phyloP scores from a whole-genome alignment of 1,140 invertebrate genomes.

The Drosophila elegans region DNA sequence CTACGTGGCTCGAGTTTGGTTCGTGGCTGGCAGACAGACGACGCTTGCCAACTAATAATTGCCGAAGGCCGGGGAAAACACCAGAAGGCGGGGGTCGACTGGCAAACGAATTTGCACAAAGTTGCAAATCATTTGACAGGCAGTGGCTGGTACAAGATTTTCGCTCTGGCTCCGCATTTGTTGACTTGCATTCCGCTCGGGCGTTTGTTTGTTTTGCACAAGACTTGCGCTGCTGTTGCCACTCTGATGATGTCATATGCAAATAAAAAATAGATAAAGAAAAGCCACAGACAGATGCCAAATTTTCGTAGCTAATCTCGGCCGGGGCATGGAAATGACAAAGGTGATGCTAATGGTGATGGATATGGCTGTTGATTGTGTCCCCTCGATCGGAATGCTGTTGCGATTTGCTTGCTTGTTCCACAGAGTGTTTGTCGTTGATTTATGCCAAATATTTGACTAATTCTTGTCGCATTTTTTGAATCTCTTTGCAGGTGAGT shows the following conservation, averaged over 20 bases:
- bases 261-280: slow-evolving; percentile 44
- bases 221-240: slow-evolving; percentile 53
- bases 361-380: slow-evolving; percentile 39
- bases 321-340: slow-evolving; percentile 57
- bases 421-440: slow-evolving; percentile 17
- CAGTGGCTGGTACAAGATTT: slow-evolving; percentile 47
- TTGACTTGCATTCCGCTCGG: slow-evolving; percentile 52
- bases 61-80: slow-evolving; percentile 28
- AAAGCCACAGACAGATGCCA: slow-evolving; percentile 34
- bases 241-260: slow-evolving; percentile 75
- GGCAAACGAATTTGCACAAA: slow-evolving; percentile 76
- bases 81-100: slow-evolving; percentile 8
- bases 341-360: slow-evolving; percentile 60
- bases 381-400: slow-evolving; percentile 31
- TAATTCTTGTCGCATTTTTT: slow-evolving; percentile 32
- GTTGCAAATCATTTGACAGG: slow-evolving; percentile 79
- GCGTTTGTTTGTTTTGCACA: slow-evolving; percentile 63
- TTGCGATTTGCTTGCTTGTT: slow-evolving; percentile 34
- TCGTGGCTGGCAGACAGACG: slow-evolving; percentile 38
- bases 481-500: slow-evolving; percentile 47
- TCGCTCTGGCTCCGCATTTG: slow-evolving; percentile 27
- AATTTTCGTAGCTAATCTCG: slow-evolving; percentile 45
- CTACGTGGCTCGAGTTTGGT: slow-evolving; percentile 48
- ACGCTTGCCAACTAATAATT: slow-evolving; percentile 71
- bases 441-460: slow-evolving; percentile 48